These are phyloP conservation scores for Montipora foliosa DNA, from an alignment of 64 coral and sea anemone genomes.

Conservation along the genomic window DNA sequence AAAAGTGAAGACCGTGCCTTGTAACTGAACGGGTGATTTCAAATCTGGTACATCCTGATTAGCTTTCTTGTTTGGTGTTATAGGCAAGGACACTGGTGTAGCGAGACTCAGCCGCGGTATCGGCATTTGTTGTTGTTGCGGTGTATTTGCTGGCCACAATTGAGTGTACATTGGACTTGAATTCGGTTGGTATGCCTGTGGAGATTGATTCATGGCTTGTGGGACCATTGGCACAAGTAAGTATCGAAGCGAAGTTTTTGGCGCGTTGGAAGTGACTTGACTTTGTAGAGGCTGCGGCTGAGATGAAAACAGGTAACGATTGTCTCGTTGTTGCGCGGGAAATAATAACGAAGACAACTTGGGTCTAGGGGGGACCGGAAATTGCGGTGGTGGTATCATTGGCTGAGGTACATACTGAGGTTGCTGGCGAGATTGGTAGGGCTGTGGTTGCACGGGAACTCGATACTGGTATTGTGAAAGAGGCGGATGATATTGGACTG, in stretches of 20 bases:
- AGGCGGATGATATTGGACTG: not conserved
- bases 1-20: conserved; percentile 1
- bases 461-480: not conserved
- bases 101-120: not conserved
- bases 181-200: conserved; percentile 21
- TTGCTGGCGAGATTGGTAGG: not conserved
- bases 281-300: not conserved
- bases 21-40: conserved; percentile 21
- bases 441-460: not conserved
- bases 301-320: not conserved
- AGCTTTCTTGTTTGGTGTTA: conserved; percentile 3
- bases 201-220: not conserved
- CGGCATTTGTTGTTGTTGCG: not conserved
- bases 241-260: not conserved
- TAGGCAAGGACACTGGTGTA: conserved; percentile 7
- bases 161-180: not conserved
- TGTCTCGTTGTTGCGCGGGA: not conserved
- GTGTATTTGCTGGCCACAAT: not conserved
- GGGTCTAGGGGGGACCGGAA: not conserved
- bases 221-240: not conserved
- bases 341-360: not conserved
- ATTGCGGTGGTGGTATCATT: not conserved
- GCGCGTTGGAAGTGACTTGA: not conserved
- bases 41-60: not conserved
- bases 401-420: not conserved